Evolutionary conservation across 1,140 invertebrate species (phyloP), one percentile per base, ranked within the genome.

Genomic region (Drosophila bipectinata): DNA sequence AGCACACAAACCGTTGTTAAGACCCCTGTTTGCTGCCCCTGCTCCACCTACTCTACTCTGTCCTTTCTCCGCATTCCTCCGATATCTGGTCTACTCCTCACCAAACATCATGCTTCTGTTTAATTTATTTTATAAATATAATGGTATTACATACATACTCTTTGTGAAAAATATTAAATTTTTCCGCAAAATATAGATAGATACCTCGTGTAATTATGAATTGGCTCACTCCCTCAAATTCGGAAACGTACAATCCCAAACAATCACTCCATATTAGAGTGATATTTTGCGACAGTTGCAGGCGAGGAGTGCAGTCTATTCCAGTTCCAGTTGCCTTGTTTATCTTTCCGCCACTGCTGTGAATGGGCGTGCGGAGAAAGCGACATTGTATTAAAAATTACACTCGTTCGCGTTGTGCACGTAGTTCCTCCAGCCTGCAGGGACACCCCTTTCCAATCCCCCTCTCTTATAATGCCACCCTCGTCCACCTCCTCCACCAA

Each of bases 341-440:
- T 67, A 64, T 67, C 63, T 67, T 64, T 64, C 60, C n/a, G 60
- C 63, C 64, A 67, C 47, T 67, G 63, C 63, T 67, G 60, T 67
- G 63, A 67, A 67, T 67, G 64, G 44, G 66, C 52, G 44, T 34
- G 30, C 21, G 66, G 44, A 57, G 44, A 69, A 52, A 69, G 64
- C 66, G 41, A 71, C 67, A 71, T 71, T 69, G 67, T 71, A 71
- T 71, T 71, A 57, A 69, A 69, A 71, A 71, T 69, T 69, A 57
- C 53, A 51, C 44, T 55, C 64, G 32, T 57, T 57, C 44, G 64
- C 34, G 63, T 57, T 69, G 51, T 69, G 67, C 64, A 69, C 63
- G 52, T 71, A 69, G 49, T 71, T 69, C 52, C 64, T 8, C 30
- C 58, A 39, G 51, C 63, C 51, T 57, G 63, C 52, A 57, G 67